Evolutionary conservation across 2,888 invertebrate species (phyloP).

Genomic region (Fabriciana adippe): DNA sequence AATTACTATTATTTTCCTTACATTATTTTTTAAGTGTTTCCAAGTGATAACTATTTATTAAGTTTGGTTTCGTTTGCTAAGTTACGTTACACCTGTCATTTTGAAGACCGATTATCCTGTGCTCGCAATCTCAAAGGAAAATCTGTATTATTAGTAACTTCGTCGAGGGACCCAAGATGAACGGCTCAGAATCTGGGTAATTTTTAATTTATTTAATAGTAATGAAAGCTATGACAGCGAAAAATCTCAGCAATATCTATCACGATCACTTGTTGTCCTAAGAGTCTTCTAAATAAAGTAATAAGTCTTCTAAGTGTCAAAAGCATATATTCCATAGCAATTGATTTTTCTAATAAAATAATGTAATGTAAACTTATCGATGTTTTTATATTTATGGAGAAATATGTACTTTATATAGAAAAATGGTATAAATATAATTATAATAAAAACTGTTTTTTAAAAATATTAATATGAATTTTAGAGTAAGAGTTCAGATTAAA

Average conservation of each 20-base stretch:
- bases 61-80: slow-evolving; percentile 51
- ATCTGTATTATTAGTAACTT: slow-evolving; percentile 49
- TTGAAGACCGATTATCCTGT: slow-evolving; percentile 53
- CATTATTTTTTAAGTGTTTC: slow-evolving; percentile 66
- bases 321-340: too few relatives aligned
- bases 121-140: slow-evolving; percentile 52
- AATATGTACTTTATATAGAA: too few relatives aligned
- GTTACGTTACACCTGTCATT: slow-evolving; percentile 59
- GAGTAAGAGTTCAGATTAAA: too few relatives aligned
- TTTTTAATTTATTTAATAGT: slow-evolving; percentile 9
- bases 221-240: not conserved
- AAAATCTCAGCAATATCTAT: not conserved
- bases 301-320: not conserved
- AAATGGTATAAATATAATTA: too few relatives aligned
- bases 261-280: not conserved
- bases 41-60: slow-evolving; percentile 58
- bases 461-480: too few relatives aligned
- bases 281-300: not conserved
- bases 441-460: too few relatives aligned
- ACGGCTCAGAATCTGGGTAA: slow-evolving; percentile 92
- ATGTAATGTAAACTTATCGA: too few relatives aligned
- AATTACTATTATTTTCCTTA: slow-evolving; percentile 64
- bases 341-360: too few relatives aligned
- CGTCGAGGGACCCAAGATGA: slow-evolving; percentile 79
- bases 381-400: too few relatives aligned